phyloP scores from a whole-genome alignment of 2,797 vertebrate genomes.

The Spheniscus humboldti region DNA sequence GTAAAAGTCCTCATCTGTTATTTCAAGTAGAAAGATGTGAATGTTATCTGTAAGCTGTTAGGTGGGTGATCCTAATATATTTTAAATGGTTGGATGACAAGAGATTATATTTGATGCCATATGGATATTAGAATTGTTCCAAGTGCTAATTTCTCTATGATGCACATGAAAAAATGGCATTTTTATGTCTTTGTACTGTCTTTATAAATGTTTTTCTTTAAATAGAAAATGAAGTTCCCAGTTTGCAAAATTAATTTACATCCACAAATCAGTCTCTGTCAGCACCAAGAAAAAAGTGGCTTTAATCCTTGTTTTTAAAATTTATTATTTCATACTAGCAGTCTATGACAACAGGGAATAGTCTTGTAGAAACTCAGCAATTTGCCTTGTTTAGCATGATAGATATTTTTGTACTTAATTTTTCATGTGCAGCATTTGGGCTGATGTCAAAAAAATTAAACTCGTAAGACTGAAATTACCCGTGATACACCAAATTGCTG shows the following conservation, averaged over 20 bases:
- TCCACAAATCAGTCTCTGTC: background rate
- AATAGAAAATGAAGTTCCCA: background rate
- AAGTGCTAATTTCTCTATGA: background rate
- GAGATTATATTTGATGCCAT: background rate
- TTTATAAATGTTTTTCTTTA: conserved; percentile 22
- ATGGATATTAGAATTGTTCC: conserved; percentile 12
- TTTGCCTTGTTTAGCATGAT: conserved; percentile 12
- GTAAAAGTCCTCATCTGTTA: background rate
- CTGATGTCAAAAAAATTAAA: background rate
- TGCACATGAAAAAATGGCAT: background rate
- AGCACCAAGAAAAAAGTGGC: background rate
- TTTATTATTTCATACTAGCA: background rate
- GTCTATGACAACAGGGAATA: background rate
- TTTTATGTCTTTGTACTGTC: background rate
- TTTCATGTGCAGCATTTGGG: background rate
- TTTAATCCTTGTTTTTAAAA: background rate
- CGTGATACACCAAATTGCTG: background rate
- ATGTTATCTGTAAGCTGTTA: background rate
- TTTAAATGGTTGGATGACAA: background rate
- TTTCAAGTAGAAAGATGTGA: background rate
- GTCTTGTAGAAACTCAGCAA: background rate
- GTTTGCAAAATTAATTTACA: conserved; percentile 14
- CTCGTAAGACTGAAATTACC: background rate
- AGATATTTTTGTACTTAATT: background rate
- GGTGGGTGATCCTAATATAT: background rate